Evolutionary conservation across 1,140 invertebrate genomes (phyloP).

Genomic region (Wiebesia pumilae): DNA sequence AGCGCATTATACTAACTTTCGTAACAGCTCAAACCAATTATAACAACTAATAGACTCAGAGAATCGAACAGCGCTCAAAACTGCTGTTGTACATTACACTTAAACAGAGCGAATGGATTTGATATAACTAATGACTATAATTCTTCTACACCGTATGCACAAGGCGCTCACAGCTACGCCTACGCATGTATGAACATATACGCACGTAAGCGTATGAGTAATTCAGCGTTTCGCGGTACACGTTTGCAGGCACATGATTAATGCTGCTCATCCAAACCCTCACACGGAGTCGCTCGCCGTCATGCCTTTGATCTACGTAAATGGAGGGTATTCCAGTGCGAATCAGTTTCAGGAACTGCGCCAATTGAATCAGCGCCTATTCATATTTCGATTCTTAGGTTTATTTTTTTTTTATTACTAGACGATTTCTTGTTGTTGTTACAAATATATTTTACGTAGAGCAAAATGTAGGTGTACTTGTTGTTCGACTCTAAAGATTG

Average conservation of each 20-base stretch:
- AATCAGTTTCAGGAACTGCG: background rate
- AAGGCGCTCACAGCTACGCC: too few relatives aligned
- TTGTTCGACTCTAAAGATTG: background rate
- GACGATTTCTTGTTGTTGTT: background rate
- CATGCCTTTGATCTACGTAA: background rate
- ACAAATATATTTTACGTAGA: too few relatives aligned
- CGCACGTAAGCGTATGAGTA: background rate
- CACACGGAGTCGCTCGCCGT: background rate
- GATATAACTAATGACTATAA: conserved; percentile 16
- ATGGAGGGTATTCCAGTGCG: background rate
- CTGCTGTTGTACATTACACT: background rate
- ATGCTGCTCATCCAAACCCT: background rate
- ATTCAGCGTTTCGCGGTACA: background rate
- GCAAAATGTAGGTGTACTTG: background rate
- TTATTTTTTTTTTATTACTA: background rate
- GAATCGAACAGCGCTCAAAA: background rate
- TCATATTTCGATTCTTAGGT: background rate
- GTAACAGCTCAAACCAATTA: background rate
- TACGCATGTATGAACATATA: background rate
- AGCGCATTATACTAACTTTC: background rate
- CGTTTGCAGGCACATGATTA: background rate
- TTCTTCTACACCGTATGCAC: background rate
- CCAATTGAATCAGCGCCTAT: conserved; percentile 30
- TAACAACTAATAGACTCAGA: background rate
- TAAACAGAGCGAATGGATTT: background rate